Evolutionary conservation across 2,797 vertebrate genomes (phyloP), one percentile per base, ranked within the genome.

Genomic region (Distichodus sexfasciatus): DNA sequence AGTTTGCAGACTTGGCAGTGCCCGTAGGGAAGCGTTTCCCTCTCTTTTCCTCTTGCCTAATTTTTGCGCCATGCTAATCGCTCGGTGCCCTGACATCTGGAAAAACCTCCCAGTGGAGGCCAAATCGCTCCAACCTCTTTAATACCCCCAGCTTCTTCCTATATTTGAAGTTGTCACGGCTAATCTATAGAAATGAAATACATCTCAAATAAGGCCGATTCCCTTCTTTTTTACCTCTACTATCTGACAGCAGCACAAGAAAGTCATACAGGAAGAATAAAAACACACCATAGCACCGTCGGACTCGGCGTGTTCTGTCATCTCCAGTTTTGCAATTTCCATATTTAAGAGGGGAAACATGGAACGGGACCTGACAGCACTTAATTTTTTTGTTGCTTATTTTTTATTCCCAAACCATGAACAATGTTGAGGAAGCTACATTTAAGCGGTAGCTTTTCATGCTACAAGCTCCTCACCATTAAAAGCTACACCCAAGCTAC

Each of bases 161-260:
- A 84, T 85, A 79, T 90, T 86, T 89, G 79, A 90, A 85, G 85
- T 84, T 84, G 87, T 87, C 87, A 88, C 84, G 83, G 72, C 69
- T 71, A 81, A 89, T 88, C 81, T 83, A 80, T 74, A 70, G 78
- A 83, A 83, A 86, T 83, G 80, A 86, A 86, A 88, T 84, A 75
- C 76, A 82, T 83, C n/a, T 82, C 59, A 85, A 84, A 29, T 71
- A 74, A 77, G 60, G 29, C 31, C 12, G 3, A 11, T 38, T 31
- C n/a, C n/a, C n/a, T 23, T 62, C 33, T 50, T 4, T 63, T 46
- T 35, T 51, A 15, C 33, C 15, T 28, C 66, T 21, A 33, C 43
- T 57, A 69, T 40, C 77, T 44, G 62, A 48, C 77, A 46, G 54
- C 19, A 36, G 24, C 72, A 76, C 75, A 66, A 53, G 76, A 29